phyloP scores from a whole-genome alignment of 2,797 vertebrate genomes.

The Sebastes ruberrimus region DNA sequence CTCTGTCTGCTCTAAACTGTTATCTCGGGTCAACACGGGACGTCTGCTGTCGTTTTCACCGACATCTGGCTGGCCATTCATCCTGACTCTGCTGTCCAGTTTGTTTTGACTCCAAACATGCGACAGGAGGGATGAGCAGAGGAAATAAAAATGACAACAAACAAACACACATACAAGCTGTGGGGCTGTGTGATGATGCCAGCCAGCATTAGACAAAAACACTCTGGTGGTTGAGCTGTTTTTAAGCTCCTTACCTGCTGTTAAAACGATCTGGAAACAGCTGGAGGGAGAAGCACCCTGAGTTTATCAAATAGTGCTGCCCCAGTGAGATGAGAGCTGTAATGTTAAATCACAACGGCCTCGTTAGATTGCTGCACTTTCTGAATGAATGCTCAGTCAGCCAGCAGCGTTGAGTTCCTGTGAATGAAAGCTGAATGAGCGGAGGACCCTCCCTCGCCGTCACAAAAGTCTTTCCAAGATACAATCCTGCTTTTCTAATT shows the following conservation, averaged over 20 bases:
- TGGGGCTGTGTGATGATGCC: conserved; percentile 33
- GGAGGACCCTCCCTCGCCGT: not conserved
- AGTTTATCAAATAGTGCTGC: conserved; percentile 20
- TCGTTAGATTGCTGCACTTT: conserved; percentile 43
- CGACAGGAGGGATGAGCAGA: conserved; percentile 54
- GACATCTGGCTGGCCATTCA: conserved; percentile 61
- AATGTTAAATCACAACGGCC: conserved; percentile 41
- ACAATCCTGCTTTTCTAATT: not conserved
- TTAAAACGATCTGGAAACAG: conserved; percentile 27
- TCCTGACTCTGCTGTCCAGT: conserved; percentile 51
- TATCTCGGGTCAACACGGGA: conserved; percentile 37
- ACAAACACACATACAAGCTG: conserved; percentile 60
- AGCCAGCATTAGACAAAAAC: conserved; percentile 17
- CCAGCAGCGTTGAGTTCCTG: conserved; percentile 23
- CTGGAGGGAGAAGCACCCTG: not conserved
- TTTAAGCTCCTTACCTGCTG: conserved; percentile 34
- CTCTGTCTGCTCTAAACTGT: conserved; percentile 27
- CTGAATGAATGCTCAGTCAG: conserved; percentile 52
- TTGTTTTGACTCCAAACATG: conserved; percentile 77
- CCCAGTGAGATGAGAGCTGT: conserved; percentile 21
- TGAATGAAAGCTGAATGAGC: conserved; percentile 47
- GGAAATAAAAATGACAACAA: conserved; percentile 57
- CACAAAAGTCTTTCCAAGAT: conserved; percentile 9
- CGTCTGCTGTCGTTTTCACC: conserved; percentile 34
- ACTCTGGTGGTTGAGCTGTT: not conserved